Conservation (phyloP, 2,113 vertebrate genomes). For the Greenwoodochromis staneri region DNA sequence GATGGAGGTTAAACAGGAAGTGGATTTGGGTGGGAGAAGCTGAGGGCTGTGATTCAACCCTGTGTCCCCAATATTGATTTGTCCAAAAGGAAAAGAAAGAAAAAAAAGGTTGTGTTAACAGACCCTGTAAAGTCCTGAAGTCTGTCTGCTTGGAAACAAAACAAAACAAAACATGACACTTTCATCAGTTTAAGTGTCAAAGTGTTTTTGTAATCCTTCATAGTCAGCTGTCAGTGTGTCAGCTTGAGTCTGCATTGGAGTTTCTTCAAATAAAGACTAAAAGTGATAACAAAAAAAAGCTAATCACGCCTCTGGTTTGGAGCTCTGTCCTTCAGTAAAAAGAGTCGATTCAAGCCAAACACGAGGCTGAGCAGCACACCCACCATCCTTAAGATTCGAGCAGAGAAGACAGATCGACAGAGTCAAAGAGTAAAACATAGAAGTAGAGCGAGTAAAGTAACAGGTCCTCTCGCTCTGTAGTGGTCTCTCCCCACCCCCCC, state of each 20-base stretch:
- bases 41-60: constrained; percentile 32
- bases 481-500: background rate
- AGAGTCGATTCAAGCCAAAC: constrained; percentile 18
- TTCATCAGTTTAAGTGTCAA: constrained; percentile 10
- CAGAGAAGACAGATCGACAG: constrained; percentile 11
- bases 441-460: background rate
- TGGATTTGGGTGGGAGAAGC: background rate
- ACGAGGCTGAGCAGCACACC: constrained; percentile 27
- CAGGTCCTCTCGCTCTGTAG: background rate
- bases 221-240: background rate
- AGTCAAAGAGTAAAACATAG: background rate
- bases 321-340: constrained; percentile 17
- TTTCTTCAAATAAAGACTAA: constrained; percentile 51
- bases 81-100: background rate
- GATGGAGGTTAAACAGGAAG: constrained; percentile 25
- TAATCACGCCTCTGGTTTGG: background rate
- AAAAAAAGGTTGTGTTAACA: background rate
- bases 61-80: constrained; percentile 22
- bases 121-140: constrained; percentile 19
- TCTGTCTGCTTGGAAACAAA: background rate
- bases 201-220: constrained; percentile 2
- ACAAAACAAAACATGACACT: background rate
- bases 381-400: constrained; percentile 5
- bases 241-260: background rate
- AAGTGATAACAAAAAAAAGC: background rate